Percentiles rank a stretch among this genome's conserved stretches.
Evolutionary conservation across 30 jellyfish, hydroid and myxozoan genomes (phyloP).

Genomic region (Sanderia malayensis): DNA sequence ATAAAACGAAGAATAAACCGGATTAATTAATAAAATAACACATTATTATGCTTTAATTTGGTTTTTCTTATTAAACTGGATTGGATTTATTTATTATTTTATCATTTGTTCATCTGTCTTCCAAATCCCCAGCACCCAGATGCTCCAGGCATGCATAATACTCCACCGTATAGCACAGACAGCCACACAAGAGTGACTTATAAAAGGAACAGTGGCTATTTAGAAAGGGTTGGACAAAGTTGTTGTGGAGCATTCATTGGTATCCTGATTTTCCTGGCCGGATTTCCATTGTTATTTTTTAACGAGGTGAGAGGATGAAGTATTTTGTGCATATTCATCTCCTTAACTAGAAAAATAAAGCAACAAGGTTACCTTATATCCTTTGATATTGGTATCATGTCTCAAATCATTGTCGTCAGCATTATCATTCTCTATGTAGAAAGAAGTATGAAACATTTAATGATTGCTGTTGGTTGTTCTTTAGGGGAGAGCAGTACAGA

Average conservation of each 20-base stretch:
- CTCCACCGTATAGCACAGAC: constrained; percentile 45
- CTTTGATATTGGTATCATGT: no score
- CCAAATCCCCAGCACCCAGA: constrained; percentile 62
- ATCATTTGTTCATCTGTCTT: no score
- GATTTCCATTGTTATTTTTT: constrained; percentile 80
- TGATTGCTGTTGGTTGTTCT: not conserved
- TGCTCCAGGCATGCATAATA: constrained; percentile 78
- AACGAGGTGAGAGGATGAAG: constrained; percentile 66
- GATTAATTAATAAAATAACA: no score
- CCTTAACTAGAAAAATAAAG: not conserved
- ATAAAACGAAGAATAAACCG: no score
- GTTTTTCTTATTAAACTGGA: no score
- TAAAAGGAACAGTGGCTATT: constrained; percentile 87
- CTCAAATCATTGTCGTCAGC: no score
- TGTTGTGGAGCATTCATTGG: constrained; percentile 85
- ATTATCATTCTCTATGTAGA: no score
- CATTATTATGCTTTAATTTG: no score
- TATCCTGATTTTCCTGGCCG: constrained; percentile 56
- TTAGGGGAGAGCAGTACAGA: constrained; percentile 95
- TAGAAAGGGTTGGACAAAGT: constrained; percentile 93
- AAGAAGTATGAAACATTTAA: no score
- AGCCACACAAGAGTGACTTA: constrained; percentile 77
- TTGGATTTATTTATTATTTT: no score
- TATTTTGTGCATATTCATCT: not conserved
- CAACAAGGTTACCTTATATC: no score